These are phyloP conservation scores for Oophaga pumilio DNA, from an alignment of 2,113 vertebrate genomes.

Conservation along the genomic window DNA sequence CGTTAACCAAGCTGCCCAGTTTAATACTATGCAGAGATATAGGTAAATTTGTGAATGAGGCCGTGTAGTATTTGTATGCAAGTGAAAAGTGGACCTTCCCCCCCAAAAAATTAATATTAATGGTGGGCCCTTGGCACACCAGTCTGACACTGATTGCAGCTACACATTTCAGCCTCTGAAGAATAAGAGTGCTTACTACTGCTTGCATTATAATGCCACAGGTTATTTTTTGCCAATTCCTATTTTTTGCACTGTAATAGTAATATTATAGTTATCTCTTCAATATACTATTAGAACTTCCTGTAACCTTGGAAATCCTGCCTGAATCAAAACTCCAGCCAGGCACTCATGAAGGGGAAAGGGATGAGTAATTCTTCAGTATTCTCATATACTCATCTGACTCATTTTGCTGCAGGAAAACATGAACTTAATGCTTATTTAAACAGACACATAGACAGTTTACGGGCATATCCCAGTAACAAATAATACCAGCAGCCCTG, in stretches of 20 bases:
- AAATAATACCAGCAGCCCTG: constrained; percentile 65
- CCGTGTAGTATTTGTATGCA: no score
- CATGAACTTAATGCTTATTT: constrained; percentile 77
- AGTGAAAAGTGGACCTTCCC: no score
- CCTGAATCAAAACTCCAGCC: constrained; percentile 59
- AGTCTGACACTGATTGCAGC: no score
- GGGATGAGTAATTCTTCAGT: constrained; percentile 53
- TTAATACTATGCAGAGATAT: no score
- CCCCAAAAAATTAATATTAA: no score
- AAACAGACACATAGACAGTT: constrained; percentile 77
- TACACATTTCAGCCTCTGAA: not conserved
- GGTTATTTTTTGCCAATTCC: not conserved
- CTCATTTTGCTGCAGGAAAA: constrained; percentile 74
- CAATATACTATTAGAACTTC: constrained; percentile 13
- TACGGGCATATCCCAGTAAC: constrained; percentile 70
- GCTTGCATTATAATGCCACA: not conserved
- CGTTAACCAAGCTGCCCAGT: no score
- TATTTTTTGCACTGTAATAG: not conserved
- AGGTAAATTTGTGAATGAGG: no score
- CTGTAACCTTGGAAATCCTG: constrained; percentile 47
- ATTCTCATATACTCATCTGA: constrained; percentile 66
- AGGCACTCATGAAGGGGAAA: constrained; percentile 61
- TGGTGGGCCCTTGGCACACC: no score
- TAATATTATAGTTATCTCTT: not conserved
- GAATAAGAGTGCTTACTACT: not conserved